Percentiles rank a stretch among this genome's conserved stretches.
These are phyloP conservation scores for Synergus japonicus DNA, from an alignment of 2,888 invertebrate species.

Conservation along the genomic window DNA sequence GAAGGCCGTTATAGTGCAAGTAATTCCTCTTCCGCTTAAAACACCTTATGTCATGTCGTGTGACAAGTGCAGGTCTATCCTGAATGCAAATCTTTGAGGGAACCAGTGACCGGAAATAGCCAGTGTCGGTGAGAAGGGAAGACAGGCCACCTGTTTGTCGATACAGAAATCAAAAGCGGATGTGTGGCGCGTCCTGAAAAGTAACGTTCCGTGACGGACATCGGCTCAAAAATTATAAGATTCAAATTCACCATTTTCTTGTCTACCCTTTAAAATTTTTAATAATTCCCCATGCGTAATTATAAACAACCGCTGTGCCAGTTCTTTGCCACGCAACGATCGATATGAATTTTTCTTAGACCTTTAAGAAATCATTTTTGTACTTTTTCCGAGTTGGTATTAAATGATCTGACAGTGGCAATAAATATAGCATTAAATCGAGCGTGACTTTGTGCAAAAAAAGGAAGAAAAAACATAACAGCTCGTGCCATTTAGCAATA, in stretches of 20 bases:
- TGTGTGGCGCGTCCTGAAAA: conserved; percentile 68
- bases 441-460: conserved; percentile 48
- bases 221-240: conserved; percentile 49
- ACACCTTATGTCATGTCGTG: conserved; percentile 35
- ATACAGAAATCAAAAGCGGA: conserved; percentile 76
- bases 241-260: conserved; percentile 4
- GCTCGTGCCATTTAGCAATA: conserved; percentile 29
- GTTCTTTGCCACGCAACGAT: too few relatives aligned
- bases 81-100: conserved; percentile 68
- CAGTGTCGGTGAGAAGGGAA: conserved; percentile 58
- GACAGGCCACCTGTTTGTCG: conserved; percentile 61
- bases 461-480: not conserved
- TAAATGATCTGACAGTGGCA: not conserved
- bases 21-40: conserved; percentile 7
- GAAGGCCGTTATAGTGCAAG: not conserved
- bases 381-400: not conserved
- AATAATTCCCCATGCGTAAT: not conserved
- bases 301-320: too few relatives aligned
- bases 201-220: conserved; percentile 66
- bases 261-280: not conserved
- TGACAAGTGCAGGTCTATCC: conserved; percentile 54
- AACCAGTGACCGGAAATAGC: conserved; percentile 68
- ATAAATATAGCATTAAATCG: conserved; percentile 43
- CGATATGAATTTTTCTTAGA: not conserved
- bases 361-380: not conserved